phyloP scores from a whole-genome alignment of 2,888 invertebrate species.

The Tetranychus piercei region DNA sequence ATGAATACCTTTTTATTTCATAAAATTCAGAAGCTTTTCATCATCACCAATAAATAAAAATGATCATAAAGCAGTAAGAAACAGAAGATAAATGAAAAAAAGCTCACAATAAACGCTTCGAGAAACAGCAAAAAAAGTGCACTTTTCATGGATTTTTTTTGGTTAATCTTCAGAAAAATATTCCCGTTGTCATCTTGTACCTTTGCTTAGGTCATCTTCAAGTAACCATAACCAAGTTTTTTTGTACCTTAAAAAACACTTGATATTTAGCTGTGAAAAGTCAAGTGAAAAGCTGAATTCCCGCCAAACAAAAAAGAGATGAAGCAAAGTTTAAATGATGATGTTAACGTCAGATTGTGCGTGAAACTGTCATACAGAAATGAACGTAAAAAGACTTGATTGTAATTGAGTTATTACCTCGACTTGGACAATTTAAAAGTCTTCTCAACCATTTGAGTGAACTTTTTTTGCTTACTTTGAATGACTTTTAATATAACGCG shows the following conservation, averaged over 20 bases:
- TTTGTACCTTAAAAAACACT: background rate
- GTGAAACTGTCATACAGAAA: background rate
- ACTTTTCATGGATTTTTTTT: background rate
- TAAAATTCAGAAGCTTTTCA: too few relatives aligned
- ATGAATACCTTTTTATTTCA: background rate
- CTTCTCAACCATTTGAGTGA: background rate
- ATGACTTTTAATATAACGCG: background rate
- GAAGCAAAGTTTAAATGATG: background rate
- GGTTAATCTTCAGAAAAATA: background rate
- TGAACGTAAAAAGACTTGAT: background rate
- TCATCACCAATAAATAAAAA: too few relatives aligned
- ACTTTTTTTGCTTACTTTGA: too few relatives aligned
- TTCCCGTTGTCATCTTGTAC: background rate
- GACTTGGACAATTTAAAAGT: background rate
- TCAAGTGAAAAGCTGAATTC: background rate
- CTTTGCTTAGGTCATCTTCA: background rate
- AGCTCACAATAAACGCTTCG: background rate
- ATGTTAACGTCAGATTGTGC: background rate
- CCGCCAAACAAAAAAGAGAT: background rate
- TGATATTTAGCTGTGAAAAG: background rate
- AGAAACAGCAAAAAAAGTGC: background rate
- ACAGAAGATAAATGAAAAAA: background rate
- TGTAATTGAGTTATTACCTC: conserved; percentile 3
- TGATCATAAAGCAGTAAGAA: background rate
- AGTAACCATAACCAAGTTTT: conserved; percentile 5